A percentile compares a stretch with the other conserved stretches of the same genome.
Conservation (phyloP, 2,888 invertebrate species). For the Cynaeus angustus region DNA sequence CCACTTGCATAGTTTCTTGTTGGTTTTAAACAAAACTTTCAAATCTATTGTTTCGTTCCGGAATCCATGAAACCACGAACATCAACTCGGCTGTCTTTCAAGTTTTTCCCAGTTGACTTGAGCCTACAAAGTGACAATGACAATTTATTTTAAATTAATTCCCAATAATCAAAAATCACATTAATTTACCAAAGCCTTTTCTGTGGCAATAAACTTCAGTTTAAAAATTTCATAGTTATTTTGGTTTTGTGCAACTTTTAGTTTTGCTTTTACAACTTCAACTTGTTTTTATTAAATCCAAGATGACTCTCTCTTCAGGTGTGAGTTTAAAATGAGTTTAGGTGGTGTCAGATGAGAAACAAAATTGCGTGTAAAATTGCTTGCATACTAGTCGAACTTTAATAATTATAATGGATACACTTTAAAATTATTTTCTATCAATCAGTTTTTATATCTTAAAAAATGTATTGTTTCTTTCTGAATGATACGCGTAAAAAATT, state of each 20-base stretch:
- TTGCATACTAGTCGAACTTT: too few relatives aligned
- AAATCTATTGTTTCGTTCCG: too few relatives aligned
- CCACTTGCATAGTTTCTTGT: too few relatives aligned
- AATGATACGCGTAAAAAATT: too few relatives aligned
- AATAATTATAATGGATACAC: too few relatives aligned
- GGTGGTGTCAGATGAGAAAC: constrained; percentile 4
- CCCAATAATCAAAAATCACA: constrained; percentile 37
- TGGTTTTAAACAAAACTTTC: too few relatives aligned
- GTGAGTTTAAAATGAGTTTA: constrained; percentile 39
- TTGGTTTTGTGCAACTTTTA: constrained; percentile 10
- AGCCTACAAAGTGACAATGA: constrained; percentile 43
- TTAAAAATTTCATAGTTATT: constrained; percentile 15
- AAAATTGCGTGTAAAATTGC: constrained; percentile 15
- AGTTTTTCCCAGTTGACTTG: constrained; percentile 33
- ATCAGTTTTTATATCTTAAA: too few relatives aligned
- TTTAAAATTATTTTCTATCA: too few relatives aligned
- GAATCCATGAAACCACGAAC: too few relatives aligned
- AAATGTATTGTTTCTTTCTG: too few relatives aligned
- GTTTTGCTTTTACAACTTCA: constrained; percentile 22
- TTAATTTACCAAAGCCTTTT: constrained; percentile 40
- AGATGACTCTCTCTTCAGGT: constrained; percentile 23
- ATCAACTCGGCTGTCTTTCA: too few relatives aligned
- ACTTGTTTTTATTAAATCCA: constrained; percentile 29
- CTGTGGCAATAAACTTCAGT: constrained; percentile 30
- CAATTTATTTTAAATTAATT: constrained; percentile 45